Base-by-base conservation (phyloP, 2,888 invertebrate genomes). In the Cheilosia soror region DNA sequence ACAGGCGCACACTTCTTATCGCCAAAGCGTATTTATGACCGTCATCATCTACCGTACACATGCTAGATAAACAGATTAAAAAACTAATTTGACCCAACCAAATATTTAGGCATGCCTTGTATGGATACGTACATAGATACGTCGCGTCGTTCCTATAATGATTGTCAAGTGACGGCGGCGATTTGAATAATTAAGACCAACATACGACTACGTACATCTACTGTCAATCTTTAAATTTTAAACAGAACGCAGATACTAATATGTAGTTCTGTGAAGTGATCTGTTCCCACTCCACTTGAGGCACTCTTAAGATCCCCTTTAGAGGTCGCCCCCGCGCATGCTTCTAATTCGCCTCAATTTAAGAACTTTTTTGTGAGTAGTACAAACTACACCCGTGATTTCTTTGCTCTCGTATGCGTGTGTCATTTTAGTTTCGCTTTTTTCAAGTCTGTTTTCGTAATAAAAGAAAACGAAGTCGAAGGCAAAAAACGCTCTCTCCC, bases 391-490 rank as follows among this genome's bases (percentile, higher is more conserved):
- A 6, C 27, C 49, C 76, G 49, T 58, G 76, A 76, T 66, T 66
- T 58, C 47, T 33, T 57, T 51, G n/a, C 58, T 40, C 15, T 58
- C 29, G 31, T 49, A 31, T 68, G 51, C 42, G 66, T 68, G 65
- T 75, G 29, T 81, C 49, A 57, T 42, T 81, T 63, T 60, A 37
- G 37, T 65, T 51, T 63, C 33, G 62, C 58, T 63, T 51, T 51
- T 75, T 68, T 75, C 37, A 57, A 57, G 68, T 62, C 42, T 63
- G 33, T 49, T 58, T 77, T 63, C 53, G 42, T 58, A 42, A 31
- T 44, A 37, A 53, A 65, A 49, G 40, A 5, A 55, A 57, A 2
- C 27, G 31, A 13, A 20, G 6, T 53, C 20, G 20, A 73, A 80
- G 68, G 51, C 13, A 29, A 57, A 51, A 76, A 37, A 37, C 37